Percentiles rank a stretch among this genome's conserved stretches.
Conservation (phyloP, 2,113 vertebrate species). For the Dascyllus trimaculatus region DNA sequence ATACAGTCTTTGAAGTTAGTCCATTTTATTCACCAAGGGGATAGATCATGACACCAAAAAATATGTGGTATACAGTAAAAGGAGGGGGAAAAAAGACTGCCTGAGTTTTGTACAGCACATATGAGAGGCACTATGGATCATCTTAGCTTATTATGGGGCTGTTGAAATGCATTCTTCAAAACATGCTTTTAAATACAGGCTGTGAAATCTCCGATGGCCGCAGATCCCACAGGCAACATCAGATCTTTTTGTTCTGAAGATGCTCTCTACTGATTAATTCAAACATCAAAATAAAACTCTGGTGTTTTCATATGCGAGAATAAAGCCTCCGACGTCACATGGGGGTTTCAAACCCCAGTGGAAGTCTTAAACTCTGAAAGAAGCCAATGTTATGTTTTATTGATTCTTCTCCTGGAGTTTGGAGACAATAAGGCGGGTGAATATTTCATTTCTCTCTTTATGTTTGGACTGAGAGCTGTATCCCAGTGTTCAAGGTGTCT, state of each 20-base stretch:
- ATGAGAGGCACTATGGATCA: constrained; percentile 57
- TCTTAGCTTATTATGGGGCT: constrained; percentile 69
- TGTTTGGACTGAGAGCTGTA: constrained; percentile 74
- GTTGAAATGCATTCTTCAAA: constrained; percentile 76
- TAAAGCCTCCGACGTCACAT: constrained; percentile 70
- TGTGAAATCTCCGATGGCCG: constrained; percentile 76
- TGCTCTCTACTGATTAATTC: constrained; percentile 84
- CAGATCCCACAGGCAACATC: constrained; percentile 79
- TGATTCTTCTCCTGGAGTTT: constrained; percentile 79
- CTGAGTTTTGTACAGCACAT: constrained; percentile 58
- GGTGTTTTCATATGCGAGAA: constrained; percentile 71
- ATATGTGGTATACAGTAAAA: constrained; percentile 26
- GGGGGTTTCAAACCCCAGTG: constrained; percentile 76
- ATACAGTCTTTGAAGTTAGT: constrained; percentile 27
- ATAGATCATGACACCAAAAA: constrained; percentile 56
- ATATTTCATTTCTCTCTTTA: constrained; percentile 80
- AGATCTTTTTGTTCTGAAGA: constrained; percentile 82
- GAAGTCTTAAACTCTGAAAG: constrained; percentile 80
- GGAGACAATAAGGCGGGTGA: constrained; percentile 80
- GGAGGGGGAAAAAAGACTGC: constrained; percentile 1
- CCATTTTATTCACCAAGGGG: constrained; percentile 39
- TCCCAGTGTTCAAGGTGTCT: constrained; percentile 77
- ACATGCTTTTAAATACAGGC: constrained; percentile 76
- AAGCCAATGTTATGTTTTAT: constrained; percentile 80
- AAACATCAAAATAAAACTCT: constrained; percentile 82